These are phyloP conservation scores for Corynorhinus townsendii DNA, from an alignment of 2,113 vertebrate genomes.

Conservation along the genomic window DNA sequence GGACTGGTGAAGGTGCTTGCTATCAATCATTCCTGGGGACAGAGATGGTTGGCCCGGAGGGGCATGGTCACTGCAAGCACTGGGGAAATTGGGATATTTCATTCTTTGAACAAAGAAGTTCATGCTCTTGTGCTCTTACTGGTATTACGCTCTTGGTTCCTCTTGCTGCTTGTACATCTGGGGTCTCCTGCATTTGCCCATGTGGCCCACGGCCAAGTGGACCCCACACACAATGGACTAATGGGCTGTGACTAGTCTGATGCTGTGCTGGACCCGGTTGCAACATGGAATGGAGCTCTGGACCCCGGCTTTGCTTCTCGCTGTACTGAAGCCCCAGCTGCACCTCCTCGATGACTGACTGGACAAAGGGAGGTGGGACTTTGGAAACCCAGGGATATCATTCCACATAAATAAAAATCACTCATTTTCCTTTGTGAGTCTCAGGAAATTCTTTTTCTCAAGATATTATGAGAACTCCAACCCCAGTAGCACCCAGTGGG, in stretches of 20 bases:
- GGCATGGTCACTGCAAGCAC: neutral
- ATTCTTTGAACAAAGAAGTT: neutral
- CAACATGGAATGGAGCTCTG: neutral
- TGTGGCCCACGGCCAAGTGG: neutral
- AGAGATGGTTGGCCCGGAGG: neutral
- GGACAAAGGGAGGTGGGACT: neutral
- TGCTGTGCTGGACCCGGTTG: neutral
- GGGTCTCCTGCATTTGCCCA: neutral
- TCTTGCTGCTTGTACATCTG: neutral
- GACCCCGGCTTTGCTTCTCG: neutral
- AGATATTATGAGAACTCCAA: neutral
- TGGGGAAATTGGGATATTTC: neutral
- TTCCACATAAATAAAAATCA: neutral
- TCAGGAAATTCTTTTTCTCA: neutral
- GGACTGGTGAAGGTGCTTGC: neutral
- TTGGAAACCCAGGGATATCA: neutral
- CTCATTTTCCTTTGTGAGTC: neutral
- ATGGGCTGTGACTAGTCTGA: neutral
- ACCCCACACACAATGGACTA: too few species aligned
- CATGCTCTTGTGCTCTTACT: neutral
- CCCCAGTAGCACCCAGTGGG: neutral
- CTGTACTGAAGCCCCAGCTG: neutral
- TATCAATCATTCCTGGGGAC: neutral
- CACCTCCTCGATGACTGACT: neutral
- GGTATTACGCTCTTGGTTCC: neutral